These are phyloP conservation scores for Platysteira castanea DNA, from an alignment of 2,113 vertebrate genomes.

Conservation along the genomic window DNA sequence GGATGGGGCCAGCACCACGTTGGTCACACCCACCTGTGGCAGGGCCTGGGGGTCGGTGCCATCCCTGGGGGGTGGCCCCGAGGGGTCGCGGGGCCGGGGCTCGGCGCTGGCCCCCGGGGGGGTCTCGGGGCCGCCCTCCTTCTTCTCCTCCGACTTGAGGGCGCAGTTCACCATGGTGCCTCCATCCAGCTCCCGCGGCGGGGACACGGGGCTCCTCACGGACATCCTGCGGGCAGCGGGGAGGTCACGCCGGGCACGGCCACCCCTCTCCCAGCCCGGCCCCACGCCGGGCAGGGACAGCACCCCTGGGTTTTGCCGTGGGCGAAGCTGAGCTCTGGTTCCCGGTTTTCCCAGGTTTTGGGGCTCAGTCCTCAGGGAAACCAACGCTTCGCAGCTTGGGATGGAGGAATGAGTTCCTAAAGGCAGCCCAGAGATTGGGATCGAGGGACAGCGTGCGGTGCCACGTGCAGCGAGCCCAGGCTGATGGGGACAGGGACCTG, in stretches of 20 bases:
- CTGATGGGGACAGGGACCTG: background rate
- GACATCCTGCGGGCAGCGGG: conserved; percentile 79
- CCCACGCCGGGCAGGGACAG: rapidly evolving
- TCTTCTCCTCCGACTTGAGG: conserved; percentile 84
- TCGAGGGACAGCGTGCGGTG: rapidly evolving
- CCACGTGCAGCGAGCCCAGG: background rate
- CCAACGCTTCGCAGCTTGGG: background rate
- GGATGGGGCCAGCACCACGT: background rate
- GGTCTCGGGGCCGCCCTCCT: conserved; percentile 44
- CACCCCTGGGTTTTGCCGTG: rapidly evolving
- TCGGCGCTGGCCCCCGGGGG: background rate
- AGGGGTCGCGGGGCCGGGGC: conserved; percentile 36
- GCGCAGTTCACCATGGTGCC: conserved; percentile 85
- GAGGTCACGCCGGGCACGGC: rapidly evolving
- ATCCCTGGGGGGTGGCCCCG: conserved; percentile 29
- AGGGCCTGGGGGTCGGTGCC: background rate
- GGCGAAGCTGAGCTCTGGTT: background rate
- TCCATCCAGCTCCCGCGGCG: conserved; percentile 77
- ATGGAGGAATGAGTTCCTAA: background rate
- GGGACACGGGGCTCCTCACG: conserved; percentile 83
- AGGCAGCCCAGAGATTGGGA: rapidly evolving
- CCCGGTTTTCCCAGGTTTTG: rapidly evolving
- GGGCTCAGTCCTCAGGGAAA: background rate
- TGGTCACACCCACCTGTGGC: conserved; percentile 53
- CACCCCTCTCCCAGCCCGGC: background rate